Conservation (phyloP, 2,888 invertebrate species). For the Stegophylla sp. region DNA sequence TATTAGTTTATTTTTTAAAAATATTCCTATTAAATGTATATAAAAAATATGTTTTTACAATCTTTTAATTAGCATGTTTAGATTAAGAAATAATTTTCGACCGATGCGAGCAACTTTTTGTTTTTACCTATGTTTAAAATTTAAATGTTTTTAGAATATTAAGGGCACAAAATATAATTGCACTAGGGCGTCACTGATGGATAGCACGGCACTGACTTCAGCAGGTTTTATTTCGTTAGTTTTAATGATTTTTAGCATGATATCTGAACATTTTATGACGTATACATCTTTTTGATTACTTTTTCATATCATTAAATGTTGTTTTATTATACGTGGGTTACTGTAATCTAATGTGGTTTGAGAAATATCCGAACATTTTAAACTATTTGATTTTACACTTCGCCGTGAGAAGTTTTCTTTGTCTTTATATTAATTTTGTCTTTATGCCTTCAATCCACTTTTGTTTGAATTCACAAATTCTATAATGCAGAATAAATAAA, state of each 20-base stretch:
- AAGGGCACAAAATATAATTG: too few relatives aligned
- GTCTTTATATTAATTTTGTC: not conserved
- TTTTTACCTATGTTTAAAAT: too few relatives aligned
- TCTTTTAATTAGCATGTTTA: too few relatives aligned
- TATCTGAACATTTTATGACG: not conserved
- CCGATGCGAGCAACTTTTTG: too few relatives aligned
- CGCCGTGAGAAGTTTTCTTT: not conserved
- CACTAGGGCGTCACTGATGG: too few relatives aligned
- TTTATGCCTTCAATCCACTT: not conserved
- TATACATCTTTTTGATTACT: not conserved
- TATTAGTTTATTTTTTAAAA: too few relatives aligned
- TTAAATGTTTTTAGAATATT: too few relatives aligned
- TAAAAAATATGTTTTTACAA: too few relatives aligned
- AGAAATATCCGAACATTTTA: not conserved
- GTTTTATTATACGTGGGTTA: not conserved
- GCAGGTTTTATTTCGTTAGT: slow-evolving; percentile 4
- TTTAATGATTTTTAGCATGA: slow-evolving; percentile 5
- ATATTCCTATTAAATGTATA: too few relatives aligned
- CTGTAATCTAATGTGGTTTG: slow-evolving; percentile 1
- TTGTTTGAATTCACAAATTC: not conserved
- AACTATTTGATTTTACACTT: not conserved
- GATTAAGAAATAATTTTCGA: too few relatives aligned
- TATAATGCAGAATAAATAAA: not conserved
- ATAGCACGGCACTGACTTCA: not conserved
- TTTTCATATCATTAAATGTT: slow-evolving; percentile 6